Percentiles rank a stretch among this genome's conserved stretches.
These are phyloP conservation scores for Leptura quadrifasciata DNA, from an alignment of 2,888 invertebrate species.

Conservation along the genomic window DNA sequence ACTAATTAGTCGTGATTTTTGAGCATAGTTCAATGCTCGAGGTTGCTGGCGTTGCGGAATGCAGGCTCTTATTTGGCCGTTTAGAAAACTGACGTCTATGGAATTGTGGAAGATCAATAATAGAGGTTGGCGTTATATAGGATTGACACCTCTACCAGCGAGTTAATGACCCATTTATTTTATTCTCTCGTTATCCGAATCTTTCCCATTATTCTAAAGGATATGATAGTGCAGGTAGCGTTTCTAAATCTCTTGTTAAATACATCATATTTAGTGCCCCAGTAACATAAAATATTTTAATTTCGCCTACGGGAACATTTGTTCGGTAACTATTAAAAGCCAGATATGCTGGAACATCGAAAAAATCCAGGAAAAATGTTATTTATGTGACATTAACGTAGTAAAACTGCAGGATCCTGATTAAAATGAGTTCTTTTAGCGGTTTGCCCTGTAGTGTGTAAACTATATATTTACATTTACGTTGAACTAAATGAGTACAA, in stretches of 20 bases:
- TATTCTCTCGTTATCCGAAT: not conserved
- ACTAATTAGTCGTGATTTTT: no score
- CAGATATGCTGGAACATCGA: not conserved
- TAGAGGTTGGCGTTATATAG: not conserved
- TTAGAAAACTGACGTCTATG: not conserved
- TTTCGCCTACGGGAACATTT: not conserved
- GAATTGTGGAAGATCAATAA: not conserved
- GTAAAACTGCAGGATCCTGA: not conserved
- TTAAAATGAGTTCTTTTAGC: not conserved
- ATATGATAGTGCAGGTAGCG: not conserved
- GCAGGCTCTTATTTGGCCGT: not conserved
- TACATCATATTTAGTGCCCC: not conserved
- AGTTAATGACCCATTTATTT: not conserved
- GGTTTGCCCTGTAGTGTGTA: not conserved
- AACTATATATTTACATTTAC: slow-evolving; percentile 7
- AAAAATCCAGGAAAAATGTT: not conserved
- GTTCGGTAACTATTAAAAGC: not conserved
- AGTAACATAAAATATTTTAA: not conserved
- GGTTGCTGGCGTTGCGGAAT: not conserved
- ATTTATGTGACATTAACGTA: slow-evolving; percentile 1
- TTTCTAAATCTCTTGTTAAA: not conserved
- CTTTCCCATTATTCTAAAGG: not conserved
- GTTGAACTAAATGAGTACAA: not conserved
- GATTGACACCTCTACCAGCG: not conserved
- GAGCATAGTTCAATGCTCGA: no score